Base-by-base conservation (phyloP, 2,888 invertebrate species). In the Melieria picta region DNA sequence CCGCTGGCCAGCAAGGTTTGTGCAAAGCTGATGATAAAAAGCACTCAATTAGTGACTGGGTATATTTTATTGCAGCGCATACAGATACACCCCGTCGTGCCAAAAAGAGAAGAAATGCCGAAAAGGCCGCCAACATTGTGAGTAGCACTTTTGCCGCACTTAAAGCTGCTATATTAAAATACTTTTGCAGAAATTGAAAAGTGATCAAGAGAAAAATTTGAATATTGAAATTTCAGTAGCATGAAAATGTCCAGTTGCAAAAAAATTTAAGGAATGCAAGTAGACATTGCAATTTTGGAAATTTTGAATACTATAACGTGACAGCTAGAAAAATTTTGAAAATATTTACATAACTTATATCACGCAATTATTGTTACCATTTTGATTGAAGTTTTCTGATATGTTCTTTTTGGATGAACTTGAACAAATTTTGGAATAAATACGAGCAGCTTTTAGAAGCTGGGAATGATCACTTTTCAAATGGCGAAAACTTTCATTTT, bases 111-210 rank as follows among this genome's bases (percentile, higher is more conserved):
- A 88, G 91, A 72, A 91, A 90, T 76, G 87, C 89, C 16, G 91
- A 91, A 78, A 91, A 90, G 83, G 88, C 89, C 69, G 88, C 89
- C 56, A 90, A 89, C 80, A 90, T 91, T 87, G 91, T 91, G 88
- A 91, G 90, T 89, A 86, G 79, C 76, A 79, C 79, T 78, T 79
- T 77, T 74, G 70, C 74, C 73, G 69, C 72, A 68, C 72, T 77
- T 65, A 69, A 60, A 47, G 73, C 72, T 68, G 74, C 79, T 77
- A 69, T 77, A 62, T 64, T 70, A 66, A 66, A 74, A 73, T 68
- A 74, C 65, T 71, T 67, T 73, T 70, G 67, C 76, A 71, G 66
- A 75, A 70, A 69, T 76, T 79, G 81, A 79, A 79, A 79, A 82
- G 78, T 81, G 80, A 79, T 80, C 76, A 65, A 63, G 47, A 13